Conservation (phyloP, 1,140 invertebrate species). For the Acromyrmex echinatior region DNA sequence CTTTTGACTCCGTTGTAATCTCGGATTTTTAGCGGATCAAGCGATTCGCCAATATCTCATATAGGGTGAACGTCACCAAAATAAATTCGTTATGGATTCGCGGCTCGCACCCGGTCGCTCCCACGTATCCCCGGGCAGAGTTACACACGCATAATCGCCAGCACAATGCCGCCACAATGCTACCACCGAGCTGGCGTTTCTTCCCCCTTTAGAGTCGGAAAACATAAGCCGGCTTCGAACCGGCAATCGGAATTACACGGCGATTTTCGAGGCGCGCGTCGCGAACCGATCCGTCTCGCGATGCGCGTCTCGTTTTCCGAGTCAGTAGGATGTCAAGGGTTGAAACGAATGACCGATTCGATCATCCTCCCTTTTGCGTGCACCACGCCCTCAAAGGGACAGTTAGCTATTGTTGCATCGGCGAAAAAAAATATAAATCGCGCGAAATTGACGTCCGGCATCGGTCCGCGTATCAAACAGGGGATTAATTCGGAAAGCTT, state of each 20-base stretch:
- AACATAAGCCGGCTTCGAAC: conserved; percentile 33
- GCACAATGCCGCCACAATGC: conserved; percentile 55
- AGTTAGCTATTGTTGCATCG: conserved; percentile 47
- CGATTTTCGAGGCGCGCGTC: conserved; percentile 67
- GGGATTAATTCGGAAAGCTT: conserved; percentile 42
- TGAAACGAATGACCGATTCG: conserved; percentile 45
- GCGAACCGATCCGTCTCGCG: conserved; percentile 40
- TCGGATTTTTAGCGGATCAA: conserved; percentile 31
- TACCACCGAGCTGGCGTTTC: conserved; percentile 29
- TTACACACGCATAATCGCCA: conserved; percentile 38
- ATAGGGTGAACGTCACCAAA: conserved; percentile 10
- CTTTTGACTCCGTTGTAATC: conserved; percentile 43
- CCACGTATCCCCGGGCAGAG: conserved; percentile 32
- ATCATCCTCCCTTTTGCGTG: conserved; percentile 15
- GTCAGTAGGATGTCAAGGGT: conserved; percentile 39
- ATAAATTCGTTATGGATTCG: conserved; percentile 64
- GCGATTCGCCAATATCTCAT: conserved; percentile 42
- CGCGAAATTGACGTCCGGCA: conserved; percentile 40
- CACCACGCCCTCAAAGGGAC: conserved; percentile 46
- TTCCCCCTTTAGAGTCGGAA: conserved; percentile 33
- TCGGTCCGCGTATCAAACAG: conserved; percentile 4
- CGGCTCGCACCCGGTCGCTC: conserved; percentile 53
- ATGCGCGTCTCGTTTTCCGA: conserved; percentile 51
- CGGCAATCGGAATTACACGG: conserved; percentile 74
- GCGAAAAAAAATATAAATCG: conserved; percentile 35